Base-by-base conservation (phyloP, 2,113 vertebrate species). In the Hemicordylus capensis region DNA sequence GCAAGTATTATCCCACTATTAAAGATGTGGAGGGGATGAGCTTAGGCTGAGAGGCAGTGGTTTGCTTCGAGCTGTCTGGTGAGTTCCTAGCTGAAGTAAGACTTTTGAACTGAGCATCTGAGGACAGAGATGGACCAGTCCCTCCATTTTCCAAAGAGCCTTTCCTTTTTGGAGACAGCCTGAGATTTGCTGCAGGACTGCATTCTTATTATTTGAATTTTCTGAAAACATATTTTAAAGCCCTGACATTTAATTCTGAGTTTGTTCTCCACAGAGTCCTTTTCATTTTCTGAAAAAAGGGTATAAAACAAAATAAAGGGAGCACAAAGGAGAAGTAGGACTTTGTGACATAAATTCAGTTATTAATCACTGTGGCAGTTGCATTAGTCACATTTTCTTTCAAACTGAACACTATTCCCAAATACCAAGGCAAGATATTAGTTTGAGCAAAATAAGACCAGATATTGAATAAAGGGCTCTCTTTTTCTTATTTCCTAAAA, bases 291-390 rank as follows among this genome's bases (percentile, higher is more conserved):
- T 61, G 70, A 61, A 61, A 82, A 73, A 70, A 12, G 17, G 39
- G n/a, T 17, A 37, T 76, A 37, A 24, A 59, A n/a, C n/a, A n/a
- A 44, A 59, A 22, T 17, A 37, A 61, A 72, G 19, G 28, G 37
- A 73, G 56, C 54, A 59, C 28, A 48, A 59, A 59, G 56, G 28
- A 59, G 69, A 51, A 54, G 22, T 26, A 26, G 76, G 59, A 11
- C 20, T 54, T 64, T 39, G 59, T 48, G 22, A 51, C 82, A 56
- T 24, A 64, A 76, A 66, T 75, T 51, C 82, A 66, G 82, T 84
- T 76, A 84, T 84, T 84, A 76, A 66, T 84, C 59, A 66, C 44
- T 39, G 61, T 64, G 72, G 76, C 73, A 76, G 82, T 61, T 34
- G 12, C n/a, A 56, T 66, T 69, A 54, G n/a, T 67, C 46, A 76